A percentile compares a stretch with the other conserved stretches of the same genome.
phyloP scores from a whole-genome alignment of 2,113 vertebrate species.

The Bubo blakistoni region DNA sequence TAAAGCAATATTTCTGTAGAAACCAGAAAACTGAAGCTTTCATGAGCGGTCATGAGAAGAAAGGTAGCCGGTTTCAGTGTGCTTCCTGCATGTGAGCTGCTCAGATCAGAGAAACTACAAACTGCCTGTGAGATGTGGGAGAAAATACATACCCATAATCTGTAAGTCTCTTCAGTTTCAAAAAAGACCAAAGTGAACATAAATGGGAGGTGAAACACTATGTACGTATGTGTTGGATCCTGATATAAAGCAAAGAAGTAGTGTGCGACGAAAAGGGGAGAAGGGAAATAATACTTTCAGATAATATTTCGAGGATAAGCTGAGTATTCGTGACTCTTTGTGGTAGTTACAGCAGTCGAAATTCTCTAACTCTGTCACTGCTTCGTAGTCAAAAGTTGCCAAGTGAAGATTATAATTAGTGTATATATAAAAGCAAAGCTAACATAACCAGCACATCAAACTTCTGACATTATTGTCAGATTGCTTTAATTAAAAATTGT shows the following conservation, averaged over 20 bases:
- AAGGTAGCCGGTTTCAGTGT: not conserved
- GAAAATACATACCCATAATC: not conserved
- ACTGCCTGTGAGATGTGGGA: not conserved
- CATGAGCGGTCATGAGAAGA: not conserved
- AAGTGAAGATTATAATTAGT: not conserved
- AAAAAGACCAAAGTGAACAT: not conserved
- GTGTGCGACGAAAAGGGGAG: not conserved
- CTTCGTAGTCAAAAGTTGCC: not conserved
- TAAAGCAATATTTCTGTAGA: not conserved
- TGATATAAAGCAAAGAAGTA: not conserved
- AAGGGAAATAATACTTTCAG: not conserved
- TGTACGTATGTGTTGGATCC: rapidly evolving
- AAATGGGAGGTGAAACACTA: not conserved
- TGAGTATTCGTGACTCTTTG: not conserved
- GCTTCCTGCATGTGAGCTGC: not conserved
- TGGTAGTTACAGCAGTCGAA: not conserved
- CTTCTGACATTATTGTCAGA: not conserved
- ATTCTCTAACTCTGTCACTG: not conserved
- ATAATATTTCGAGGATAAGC: not conserved
- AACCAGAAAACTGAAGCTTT: not conserved
- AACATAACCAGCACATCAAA: not conserved
- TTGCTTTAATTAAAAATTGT: not conserved
- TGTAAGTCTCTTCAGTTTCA: not conserved
- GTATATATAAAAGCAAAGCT: not conserved
- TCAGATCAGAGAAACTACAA: not conserved